Conservation (phyloP, 2,113 vertebrate genomes). For the Todiramphus saurophagus region DNA sequence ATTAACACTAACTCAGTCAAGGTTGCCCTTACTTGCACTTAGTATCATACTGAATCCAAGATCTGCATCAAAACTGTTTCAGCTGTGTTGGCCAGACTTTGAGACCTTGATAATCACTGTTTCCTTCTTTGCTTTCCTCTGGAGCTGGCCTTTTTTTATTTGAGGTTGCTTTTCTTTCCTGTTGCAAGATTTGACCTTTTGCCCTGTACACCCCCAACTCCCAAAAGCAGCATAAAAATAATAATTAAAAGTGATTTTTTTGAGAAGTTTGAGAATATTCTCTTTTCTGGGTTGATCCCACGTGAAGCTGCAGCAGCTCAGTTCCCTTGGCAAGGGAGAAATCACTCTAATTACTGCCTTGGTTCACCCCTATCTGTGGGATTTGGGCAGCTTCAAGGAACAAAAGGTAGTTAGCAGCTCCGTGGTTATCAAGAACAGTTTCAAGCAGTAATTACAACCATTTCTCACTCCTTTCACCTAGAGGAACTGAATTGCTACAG, state of each 20-base stretch:
- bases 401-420: neutral
- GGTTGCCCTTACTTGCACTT: neutral
- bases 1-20: neutral
- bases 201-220: rapidly evolving
- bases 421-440: neutral
- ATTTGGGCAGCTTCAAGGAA: neutral
- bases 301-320: neutral
- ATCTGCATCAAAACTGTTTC: neutral
- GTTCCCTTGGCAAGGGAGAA: neutral
- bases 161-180: neutral
- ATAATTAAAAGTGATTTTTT: neutral
- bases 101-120: neutral
- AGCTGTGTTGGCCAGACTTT: neutral
- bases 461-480: neutral
- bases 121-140: neutral
- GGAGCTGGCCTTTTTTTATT: neutral
- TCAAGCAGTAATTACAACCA: neutral
- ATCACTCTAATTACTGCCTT: neutral
- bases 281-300: neutral
- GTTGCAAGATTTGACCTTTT: neutral
- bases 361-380: neutral
- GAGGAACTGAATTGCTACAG: neutral
- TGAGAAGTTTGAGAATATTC: neutral
- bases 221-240: neutral
- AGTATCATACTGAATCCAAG: neutral